Evolutionary conservation across 2,888 invertebrate species (phyloP).

Genomic region (Melangyna quadrimaculata): DNA sequence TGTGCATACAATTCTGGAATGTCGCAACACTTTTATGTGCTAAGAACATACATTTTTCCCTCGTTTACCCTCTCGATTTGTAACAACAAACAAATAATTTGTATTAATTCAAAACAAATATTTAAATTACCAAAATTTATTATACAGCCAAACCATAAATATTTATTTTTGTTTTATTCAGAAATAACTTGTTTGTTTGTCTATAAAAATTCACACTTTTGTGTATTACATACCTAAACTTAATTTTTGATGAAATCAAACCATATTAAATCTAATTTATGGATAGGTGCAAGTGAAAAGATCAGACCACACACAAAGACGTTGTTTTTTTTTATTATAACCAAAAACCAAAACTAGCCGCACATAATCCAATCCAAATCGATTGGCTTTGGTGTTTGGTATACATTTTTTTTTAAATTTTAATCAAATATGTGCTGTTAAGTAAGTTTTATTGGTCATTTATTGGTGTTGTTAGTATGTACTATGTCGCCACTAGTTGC

Average conservation of each 20-base stretch:
- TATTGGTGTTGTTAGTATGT: not conserved
- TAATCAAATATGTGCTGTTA: not conserved
- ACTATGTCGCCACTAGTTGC: not conserved
- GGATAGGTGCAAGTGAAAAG: not conserved
- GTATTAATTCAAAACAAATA: too few species aligned
- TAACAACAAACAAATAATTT: too few species aligned
- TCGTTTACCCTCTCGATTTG: too few species aligned
- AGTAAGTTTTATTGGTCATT: conserved; percentile 1
- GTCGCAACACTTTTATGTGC: too few species aligned
- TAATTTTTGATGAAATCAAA: not conserved
- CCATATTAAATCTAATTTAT: not conserved
- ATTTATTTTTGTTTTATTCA: too few species aligned
- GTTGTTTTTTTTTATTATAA: not conserved
- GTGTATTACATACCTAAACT: too few species aligned
- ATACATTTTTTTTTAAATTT: not conserved
- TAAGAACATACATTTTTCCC: too few species aligned
- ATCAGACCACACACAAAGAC: not conserved
- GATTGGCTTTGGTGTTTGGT: too few species aligned
- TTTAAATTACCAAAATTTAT: too few species aligned
- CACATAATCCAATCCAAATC: not conserved
- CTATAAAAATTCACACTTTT: not conserved
- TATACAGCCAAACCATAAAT: too few species aligned
- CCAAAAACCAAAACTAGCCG: not conserved
- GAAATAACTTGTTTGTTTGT: too few species aligned
- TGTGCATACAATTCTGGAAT: too few species aligned